These are phyloP conservation scores for Rattus rattus DNA, from an alignment of 2,113 vertebrate species.

Conservation along the genomic window DNA sequence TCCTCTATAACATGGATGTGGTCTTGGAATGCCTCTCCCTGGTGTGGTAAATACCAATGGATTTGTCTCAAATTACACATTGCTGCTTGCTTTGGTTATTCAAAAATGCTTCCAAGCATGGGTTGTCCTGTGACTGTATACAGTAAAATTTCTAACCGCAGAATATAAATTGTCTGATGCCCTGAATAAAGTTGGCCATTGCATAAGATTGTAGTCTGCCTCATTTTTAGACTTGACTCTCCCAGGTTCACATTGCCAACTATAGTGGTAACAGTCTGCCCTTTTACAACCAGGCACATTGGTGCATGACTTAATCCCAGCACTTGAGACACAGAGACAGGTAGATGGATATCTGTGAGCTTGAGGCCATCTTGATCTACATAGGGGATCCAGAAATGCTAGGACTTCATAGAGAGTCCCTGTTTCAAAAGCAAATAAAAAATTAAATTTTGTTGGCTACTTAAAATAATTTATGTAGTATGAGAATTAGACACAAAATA, in stretches of 20 bases:
- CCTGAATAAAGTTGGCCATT: background rate
- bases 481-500: background rate
- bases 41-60: background rate
- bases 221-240: background rate
- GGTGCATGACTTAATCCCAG: background rate
- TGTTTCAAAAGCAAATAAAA: background rate
- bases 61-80: background rate
- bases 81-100: background rate
- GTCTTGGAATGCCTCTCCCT: background rate
- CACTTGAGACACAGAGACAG: background rate
- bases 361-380: background rate
- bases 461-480: background rate
- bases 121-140: background rate
- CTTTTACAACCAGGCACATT: too few species aligned
- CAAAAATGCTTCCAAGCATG: background rate
- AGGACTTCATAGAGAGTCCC: background rate
- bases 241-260: background rate
- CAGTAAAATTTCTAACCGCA: background rate
- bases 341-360: background rate
- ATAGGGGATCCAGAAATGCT: background rate
- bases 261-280: background rate
- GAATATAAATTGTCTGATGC: background rate
- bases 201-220: background rate
- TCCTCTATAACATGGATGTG: background rate
- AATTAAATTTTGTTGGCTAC: background rate